Percentiles rank a stretch among this genome's conserved stretches.
These are phyloP conservation scores for Cantharis lateralis DNA, from an alignment of 2,888 invertebrate species.

Conservation along the genomic window DNA sequence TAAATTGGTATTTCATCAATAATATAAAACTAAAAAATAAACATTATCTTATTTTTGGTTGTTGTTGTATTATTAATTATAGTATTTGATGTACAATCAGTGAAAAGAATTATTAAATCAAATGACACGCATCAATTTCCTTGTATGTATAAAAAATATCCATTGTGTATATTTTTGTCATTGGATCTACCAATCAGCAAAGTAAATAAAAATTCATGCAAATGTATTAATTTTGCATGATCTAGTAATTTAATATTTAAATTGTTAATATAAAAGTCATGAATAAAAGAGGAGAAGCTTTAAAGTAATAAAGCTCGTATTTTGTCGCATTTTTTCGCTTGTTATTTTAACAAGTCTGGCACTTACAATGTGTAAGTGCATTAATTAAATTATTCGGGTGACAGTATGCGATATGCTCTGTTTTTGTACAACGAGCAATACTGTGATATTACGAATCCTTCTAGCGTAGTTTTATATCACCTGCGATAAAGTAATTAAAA, in stretches of 20 bases:
- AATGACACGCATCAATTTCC: background rate
- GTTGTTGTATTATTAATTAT: background rate
- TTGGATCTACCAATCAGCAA: background rate
- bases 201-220: background rate
- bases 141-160: background rate
- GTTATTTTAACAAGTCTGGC: background rate
- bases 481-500: background rate
- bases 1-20: background rate
- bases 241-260: background rate
- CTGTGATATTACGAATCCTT: background rate
- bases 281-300: background rate
- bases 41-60: background rate
- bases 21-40: background rate
- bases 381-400: background rate
- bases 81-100: background rate
- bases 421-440: background rate
- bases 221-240: background rate
- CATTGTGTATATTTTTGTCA: background rate
- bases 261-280: background rate
- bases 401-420: background rate
- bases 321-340: slow-evolving; percentile 3
- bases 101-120: background rate
- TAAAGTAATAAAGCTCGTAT: background rate
- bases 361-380: slow-evolving; percentile 1
- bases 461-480: background rate